These are phyloP conservation scores for Apomyelois bistriatella DNA, from an alignment of 2,888 invertebrate species.

Conservation along the genomic window DNA sequence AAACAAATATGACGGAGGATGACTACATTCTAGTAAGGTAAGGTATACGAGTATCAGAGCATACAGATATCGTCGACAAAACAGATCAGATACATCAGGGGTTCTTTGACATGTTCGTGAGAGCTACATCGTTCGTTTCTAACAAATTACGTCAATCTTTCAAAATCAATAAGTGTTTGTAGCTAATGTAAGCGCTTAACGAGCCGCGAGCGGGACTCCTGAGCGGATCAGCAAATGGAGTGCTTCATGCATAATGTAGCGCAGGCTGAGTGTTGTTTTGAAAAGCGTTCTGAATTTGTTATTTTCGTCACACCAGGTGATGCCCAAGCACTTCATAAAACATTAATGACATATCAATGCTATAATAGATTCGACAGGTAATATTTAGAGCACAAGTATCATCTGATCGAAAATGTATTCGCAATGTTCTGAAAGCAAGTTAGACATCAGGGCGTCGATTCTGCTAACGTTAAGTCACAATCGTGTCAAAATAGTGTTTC, in stretches of 20 bases:
- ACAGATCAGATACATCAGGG: background rate
- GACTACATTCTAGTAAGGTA: no score
- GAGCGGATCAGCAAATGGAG: slow-evolving; percentile 80
- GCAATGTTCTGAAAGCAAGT: background rate
- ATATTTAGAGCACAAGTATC: background rate
- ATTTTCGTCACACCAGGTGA: slow-evolving; percentile 77
- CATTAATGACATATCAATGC: slow-evolving; percentile 67
- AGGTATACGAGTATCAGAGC: no score
- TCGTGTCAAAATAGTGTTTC: no score
- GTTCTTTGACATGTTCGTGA: slow-evolving; percentile 2
- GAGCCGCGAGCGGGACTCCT: slow-evolving; percentile 75
- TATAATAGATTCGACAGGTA: slow-evolving; percentile 26
- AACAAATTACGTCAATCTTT: slow-evolving; percentile 68
- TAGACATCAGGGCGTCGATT: background rate
- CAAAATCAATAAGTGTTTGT: slow-evolving; percentile 77
- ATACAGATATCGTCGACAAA: background rate
- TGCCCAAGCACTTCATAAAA: slow-evolving; percentile 70
- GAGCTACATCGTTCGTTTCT: slow-evolving; percentile 29
- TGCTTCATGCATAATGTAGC: slow-evolving; percentile 80
- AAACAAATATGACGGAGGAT: no score
- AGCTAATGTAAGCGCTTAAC: slow-evolving; percentile 78
- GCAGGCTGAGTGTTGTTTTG: slow-evolving; percentile 76
- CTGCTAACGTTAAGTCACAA: no score
- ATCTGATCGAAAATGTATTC: background rate
- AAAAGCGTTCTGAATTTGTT: slow-evolving; percentile 78